phyloP scores from a whole-genome alignment of 2,113 vertebrate species.

The Onychostruthus taczanowskii region DNA sequence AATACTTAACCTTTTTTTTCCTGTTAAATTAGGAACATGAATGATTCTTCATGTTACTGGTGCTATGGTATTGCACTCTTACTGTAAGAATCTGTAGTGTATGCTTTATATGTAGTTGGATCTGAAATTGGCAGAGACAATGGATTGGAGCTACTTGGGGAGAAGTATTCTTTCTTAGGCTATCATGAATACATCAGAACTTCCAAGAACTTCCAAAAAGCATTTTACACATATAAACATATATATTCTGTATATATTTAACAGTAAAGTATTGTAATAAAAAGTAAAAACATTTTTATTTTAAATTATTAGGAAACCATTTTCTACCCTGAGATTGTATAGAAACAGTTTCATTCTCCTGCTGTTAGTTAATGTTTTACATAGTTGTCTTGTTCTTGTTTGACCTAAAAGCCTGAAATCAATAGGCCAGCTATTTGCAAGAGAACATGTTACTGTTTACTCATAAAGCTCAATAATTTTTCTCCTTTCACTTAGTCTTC shows the following conservation, averaged over 20 bases:
- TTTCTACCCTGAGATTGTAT: background rate
- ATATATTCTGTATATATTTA: background rate
- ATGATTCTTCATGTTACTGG: background rate
- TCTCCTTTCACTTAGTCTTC: background rate
- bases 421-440: conserved; percentile 10
- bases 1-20: background rate
- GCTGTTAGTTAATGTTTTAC: conserved; percentile 41
- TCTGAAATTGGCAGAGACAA: background rate
- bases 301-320: background rate
- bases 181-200: background rate
- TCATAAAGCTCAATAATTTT: background rate
- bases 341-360: background rate
- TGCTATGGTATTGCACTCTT: background rate
- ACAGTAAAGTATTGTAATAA: background rate
- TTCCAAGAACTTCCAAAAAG: background rate
- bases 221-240: background rate
- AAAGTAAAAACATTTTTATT: background rate
- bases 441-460: background rate
- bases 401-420: conserved; percentile 52
- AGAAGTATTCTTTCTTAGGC: background rate
- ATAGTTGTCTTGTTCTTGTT: background rate
- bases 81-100: background rate
- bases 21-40: background rate
- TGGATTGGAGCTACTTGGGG: background rate
- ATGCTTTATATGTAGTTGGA: background rate